These are phyloP conservation scores for Nannoperca obscura DNA, from an alignment of 2,797 vertebrate species.

Conservation along the genomic window DNA sequence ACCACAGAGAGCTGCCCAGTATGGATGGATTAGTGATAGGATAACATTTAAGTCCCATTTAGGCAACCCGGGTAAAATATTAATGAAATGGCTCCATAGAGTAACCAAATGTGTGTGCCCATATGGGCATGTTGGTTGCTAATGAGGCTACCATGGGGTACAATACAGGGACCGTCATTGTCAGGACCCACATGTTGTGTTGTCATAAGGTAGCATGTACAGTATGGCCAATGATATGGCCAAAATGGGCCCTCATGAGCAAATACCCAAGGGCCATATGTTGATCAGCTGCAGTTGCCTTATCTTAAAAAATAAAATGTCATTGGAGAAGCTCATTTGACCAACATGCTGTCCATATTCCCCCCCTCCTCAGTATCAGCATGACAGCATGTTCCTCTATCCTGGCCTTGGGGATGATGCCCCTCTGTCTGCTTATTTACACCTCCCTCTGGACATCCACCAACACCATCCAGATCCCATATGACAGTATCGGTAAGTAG, in stretches of 20 bases:
- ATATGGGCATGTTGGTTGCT: not conserved
- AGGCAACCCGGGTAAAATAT: not conserved
- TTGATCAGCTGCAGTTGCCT: not conserved
- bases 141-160: not conserved
- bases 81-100: not conserved
- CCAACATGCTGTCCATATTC: not conserved
- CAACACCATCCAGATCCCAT: slow-evolving; percentile 89
- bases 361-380: slow-evolving; percentile 87
- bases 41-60: not conserved
- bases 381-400: slow-evolving; percentile 97
- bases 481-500: slow-evolving; percentile 91
- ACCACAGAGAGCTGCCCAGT: not conserved
- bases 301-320: not conserved
- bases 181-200: not conserved
- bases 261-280: not conserved
- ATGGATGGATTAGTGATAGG: not conserved
- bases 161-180: not conserved
- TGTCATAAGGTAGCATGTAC: not conserved
- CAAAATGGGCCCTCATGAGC: not conserved
- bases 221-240: not conserved
- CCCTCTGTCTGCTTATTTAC: slow-evolving; percentile 93
- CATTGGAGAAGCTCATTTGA: not conserved
- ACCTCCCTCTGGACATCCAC: slow-evolving; percentile 90
- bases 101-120: not conserved
- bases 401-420: slow-evolving; percentile 99